Evolutionary conservation across 2,888 invertebrate species (phyloP).

Genomic region (Ceriagrion tenellum): DNA sequence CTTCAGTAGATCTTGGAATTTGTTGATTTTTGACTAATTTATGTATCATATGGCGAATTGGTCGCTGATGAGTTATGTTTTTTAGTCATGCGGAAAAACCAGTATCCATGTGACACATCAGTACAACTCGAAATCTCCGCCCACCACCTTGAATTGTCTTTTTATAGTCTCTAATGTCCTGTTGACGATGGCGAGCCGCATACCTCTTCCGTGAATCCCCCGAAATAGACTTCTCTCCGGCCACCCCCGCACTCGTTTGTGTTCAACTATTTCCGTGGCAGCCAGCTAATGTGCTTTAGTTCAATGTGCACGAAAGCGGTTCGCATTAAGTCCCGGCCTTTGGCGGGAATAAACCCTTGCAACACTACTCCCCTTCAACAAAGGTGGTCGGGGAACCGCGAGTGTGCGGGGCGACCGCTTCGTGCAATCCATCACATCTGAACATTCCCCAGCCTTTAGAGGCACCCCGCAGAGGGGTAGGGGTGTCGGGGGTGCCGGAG

Average conservation of each 20-base stretch:
- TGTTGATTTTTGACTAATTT: too few relatives aligned
- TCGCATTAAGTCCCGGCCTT: background rate
- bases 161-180: background rate
- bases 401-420: background rate
- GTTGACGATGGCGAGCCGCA: background rate
- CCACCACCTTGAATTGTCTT: background rate
- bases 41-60: too few relatives aligned
- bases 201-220: background rate
- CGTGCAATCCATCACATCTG: slow-evolving; percentile 42
- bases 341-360: slow-evolving; percentile 4
- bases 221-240: background rate
- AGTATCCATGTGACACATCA: background rate
- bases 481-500: background rate
- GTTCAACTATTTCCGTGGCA: slow-evolving; percentile 3
- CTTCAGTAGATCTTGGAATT: too few relatives aligned
- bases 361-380: slow-evolving; percentile 21
- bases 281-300: background rate
- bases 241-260: background rate
- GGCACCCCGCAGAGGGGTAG: slow-evolving; percentile 5
- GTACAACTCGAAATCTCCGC: background rate
- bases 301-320: background rate
- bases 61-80: too few relatives aligned
- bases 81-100: too few relatives aligned
- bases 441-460: slow-evolving; percentile 41
- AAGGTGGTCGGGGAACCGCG: background rate